Evolutionary conservation across 2,113 vertebrate species (phyloP), one percentile per base, ranked within the genome.

Genomic region (Herpailurus yagouaroundi): DNA sequence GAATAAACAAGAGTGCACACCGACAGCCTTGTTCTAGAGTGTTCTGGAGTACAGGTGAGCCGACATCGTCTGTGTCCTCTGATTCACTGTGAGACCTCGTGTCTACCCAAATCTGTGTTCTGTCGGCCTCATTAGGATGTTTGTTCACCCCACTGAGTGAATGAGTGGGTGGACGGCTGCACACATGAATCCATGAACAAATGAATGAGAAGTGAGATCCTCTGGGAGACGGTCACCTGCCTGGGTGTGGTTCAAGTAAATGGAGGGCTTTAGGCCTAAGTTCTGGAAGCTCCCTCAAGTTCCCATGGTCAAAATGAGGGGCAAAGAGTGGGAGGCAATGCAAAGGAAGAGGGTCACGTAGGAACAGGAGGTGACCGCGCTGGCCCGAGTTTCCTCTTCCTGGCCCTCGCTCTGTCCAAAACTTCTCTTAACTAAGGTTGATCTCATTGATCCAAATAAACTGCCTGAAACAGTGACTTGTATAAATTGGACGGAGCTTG

Each of bases 331-430:
- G 25, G 27, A 45, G 52, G 31, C n/a, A 21, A 33, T 1, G 50
- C 23, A 6, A 6, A 25, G 38, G 1, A 7, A 23, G n/a, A 45
- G 9, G 29, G 13, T 3, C 60, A n/a, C 2, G 3, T 1, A 33
- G 23, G 52, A 7, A 9, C 3, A 52, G 2, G 57, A 52, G 1
- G 33, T 36, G 14, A 7, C 1, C 14, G 0, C 5, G 0, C 36
- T 19, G 9, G 74, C 66, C 31, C 13, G 4, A 36, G 3, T 3
- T 3, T 4, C 52, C 15, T 45, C 36, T 33, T 82, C 52, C 87
- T 41, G 74, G 18, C 23, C 36, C 7, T 77, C 31, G 85, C 55
- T 15, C 55, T 81, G 13, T 31, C 50, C 31, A 45, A 9, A 45
- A 48, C 4, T 4, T 36, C 71, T 25, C 45, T 21, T 4, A 77